phyloP scores from a whole-genome alignment of 2,797 vertebrate genomes.

The Phrynocephalus vlangalii region DNA sequence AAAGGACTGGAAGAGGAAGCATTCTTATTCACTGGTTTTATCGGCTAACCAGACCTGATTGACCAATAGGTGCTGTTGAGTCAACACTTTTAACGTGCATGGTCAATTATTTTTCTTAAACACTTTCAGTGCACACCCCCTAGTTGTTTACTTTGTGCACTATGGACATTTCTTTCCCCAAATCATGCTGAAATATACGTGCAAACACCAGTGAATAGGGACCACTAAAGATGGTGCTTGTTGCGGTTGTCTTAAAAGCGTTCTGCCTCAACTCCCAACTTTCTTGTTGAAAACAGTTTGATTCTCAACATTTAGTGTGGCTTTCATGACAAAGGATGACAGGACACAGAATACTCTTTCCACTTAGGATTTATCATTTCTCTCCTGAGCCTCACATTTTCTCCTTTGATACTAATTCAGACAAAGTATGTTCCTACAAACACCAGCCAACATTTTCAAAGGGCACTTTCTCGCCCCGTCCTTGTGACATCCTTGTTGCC shows the following conservation, averaged over 20 bases:
- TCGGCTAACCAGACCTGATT: not conserved
- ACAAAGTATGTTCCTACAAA: not conserved
- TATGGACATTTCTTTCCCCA: not conserved
- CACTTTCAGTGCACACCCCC: not conserved
- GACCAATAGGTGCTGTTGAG: not conserved
- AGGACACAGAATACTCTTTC: not conserved
- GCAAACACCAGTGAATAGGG: not conserved
- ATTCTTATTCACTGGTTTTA: not conserved
- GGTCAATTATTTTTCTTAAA: too few species aligned
- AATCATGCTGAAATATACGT: not conserved
- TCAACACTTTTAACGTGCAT: not conserved
- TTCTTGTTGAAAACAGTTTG: not conserved
- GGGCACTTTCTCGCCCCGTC: too few species aligned
- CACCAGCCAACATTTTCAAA: conserved; percentile 11
- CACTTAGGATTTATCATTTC: not conserved
- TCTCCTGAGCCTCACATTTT: not conserved
- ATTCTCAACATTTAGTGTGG: not conserved
- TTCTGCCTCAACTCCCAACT: not conserved
- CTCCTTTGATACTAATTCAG: not conserved
- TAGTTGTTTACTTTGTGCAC: not conserved
- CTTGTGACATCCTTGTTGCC: not conserved
- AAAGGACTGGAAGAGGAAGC: not conserved
- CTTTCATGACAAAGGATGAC: not conserved
- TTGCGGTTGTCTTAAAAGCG: too few species aligned
- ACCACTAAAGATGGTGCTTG: not conserved